Base-by-base conservation (phyloP, 92 coral and sea anemone genomes). In the Siderastrea siderea region DNA sequence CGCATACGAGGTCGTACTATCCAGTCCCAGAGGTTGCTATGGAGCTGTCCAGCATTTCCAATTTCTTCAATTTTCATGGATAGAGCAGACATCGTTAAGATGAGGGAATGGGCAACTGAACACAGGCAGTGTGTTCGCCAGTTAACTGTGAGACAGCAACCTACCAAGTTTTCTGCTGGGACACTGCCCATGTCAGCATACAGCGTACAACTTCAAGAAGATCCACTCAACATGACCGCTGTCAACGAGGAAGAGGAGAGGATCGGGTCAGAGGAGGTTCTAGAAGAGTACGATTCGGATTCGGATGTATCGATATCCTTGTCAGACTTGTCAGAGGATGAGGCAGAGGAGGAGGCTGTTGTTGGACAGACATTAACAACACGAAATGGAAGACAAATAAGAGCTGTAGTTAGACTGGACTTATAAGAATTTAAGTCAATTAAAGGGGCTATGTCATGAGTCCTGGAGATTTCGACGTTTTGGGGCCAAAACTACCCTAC, bases 91-190 rank as follows among this genome's bases (percentile, higher is more conserved):
- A 69, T 69, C 43, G 74, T 69, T 1, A 69, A 69, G 74, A 69
- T 3, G 51, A 69, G 6, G 51, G 74, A 43, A 69, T 69, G 50
- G 74, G 74, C 74, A 7, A 68, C 7, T 9, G 74, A 68, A 68
- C 74, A 68, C 15, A n/a, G 64, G 64, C 48, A 68, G 48, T 69
- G 74, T 15, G 74, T 69, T 69, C 50, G 74, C 3, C 75, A 47
- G 75, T 17, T 71, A 2, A 71, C 75, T 71, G 75, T 71, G 12
- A 71, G 75, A 26, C n/a, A 71, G 75, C 75, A 71, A 14, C 2
- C 75, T 10, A 71, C 75, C 2, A 48, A 48, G 2, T 71, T 71
- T 26, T 47, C 75, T 47, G 75, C 57, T 12, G 75, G 75, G 10
- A 71, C 75, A 6, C 14, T 71, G n/a, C 75, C 53, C 50, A 1